phyloP scores from a whole-genome alignment of 1,140 invertebrate species.

The Meteorus sp. region DNA sequence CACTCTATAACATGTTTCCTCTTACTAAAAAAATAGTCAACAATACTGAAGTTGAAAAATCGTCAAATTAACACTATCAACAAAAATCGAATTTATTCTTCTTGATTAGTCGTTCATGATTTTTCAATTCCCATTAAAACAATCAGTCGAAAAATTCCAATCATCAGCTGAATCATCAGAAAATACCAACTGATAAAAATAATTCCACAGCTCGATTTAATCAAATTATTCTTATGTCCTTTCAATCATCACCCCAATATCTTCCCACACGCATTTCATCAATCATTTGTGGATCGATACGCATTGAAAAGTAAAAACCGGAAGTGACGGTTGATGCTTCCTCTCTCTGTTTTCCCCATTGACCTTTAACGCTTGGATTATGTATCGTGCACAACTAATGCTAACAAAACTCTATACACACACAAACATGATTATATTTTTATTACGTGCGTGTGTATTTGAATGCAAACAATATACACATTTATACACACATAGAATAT shows the following conservation, averaged over 20 bases:
- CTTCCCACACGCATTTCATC: background rate
- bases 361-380: conserved; percentile 12
- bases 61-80: no score
- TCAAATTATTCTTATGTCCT: background rate
- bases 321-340: conserved; percentile 3
- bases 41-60: no score
- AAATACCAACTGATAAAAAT: no score
- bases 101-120: no score
- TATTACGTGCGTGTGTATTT: background rate
- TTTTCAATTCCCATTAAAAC: no score
- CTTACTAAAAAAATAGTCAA: no score
- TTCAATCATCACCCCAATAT: background rate
- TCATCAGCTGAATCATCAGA: no score
- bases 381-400: background rate
- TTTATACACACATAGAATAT: background rate
- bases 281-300: background rate
- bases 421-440: background rate
- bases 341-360: conserved; percentile 18
- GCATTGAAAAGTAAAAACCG: conserved; percentile 1
- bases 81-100: no score
- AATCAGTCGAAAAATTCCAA: no score
- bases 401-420: background rate
- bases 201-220: no score
- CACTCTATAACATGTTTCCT: no score
- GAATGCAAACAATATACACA: background rate